Percentiles rank a stretch among this genome's conserved stretches.
Conservation (phyloP, 2,113 vertebrate genomes). For the Python bivittatus region DNA sequence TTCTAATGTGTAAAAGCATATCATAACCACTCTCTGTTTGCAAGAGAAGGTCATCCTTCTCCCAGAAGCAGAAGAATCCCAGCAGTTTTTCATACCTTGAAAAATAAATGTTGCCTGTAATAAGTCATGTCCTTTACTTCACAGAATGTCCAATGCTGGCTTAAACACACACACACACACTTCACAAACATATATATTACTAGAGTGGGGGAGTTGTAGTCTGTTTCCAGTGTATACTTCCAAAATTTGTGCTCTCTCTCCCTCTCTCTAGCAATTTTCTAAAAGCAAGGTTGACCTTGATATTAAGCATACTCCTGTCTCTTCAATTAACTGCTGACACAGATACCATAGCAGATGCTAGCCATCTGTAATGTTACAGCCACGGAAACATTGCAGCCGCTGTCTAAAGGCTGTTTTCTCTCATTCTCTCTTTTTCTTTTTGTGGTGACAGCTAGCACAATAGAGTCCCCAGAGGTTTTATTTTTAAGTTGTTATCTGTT, state of each 20-base stretch:
- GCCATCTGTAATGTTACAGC: background rate
- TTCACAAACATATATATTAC: background rate
- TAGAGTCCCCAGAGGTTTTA: background rate
- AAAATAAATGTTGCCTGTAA: background rate
- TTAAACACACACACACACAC: background rate
- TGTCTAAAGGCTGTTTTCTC: background rate
- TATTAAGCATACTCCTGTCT: background rate
- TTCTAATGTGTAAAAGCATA: background rate
- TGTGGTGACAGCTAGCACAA: background rate
- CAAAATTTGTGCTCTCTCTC: background rate
- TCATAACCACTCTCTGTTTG: background rate
- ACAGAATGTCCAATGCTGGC: background rate
- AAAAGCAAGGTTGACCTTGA: background rate
- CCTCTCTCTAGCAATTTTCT: background rate
- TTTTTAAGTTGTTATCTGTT: background rate
- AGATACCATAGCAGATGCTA: background rate
- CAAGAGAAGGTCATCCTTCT: background rate
- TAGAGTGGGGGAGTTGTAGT: background rate
- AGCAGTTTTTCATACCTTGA: background rate
- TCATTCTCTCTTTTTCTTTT: background rate
- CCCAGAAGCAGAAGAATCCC: background rate
- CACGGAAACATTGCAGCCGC: background rate
- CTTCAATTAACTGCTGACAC: background rate
- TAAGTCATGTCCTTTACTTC: background rate
- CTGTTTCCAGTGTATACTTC: background rate